Base-by-base conservation (phyloP, 2,113 vertebrate species). In the Tetraodon nigroviridis region DNA sequence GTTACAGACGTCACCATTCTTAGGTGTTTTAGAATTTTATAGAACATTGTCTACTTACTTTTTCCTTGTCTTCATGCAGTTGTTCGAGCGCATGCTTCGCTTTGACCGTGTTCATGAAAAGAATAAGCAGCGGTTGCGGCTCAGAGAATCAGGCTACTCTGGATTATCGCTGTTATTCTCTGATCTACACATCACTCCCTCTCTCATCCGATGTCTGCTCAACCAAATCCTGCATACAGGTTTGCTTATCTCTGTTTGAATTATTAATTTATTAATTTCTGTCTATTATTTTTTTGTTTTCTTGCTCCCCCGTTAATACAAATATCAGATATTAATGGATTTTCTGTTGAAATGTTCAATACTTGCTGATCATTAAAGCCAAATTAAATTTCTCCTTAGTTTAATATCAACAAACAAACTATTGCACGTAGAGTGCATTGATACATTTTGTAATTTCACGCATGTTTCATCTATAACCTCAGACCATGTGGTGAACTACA, bases 81-180 rank as follows among this genome's bases (percentile, higher is more conserved):
- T 99, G 27, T 88, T 95, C 65, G 95, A 95, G 76, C 92, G 94
- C 41, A 98, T 99, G 97, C 75, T 99, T 71, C 94, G 92, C 77
- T 97, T 95, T 50, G 95, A 95, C 51, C 97, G 95, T 27, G 94
- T 99, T 73, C 98, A 98, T 53, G 97, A 99, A 79, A 92, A 92
- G 64, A 97, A 91, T 75, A 99, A 99, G 51, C 95, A 95, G 56
- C 91, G 95, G 1, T 80, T 99, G 76, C 91, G 93, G 48, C 92
- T 99, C 73, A 89, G 93, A 82, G 97, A 98, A 67, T 93, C 93
- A 21, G 94, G 96, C 3, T 99, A 98, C 77, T 89, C 93, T 0
- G 93, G 97, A 6, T 87, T 98, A 58, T 92, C 94, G 0, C 93
- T 98, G n/a, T 93, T 98, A 22, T 89, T 98, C 65, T 92, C 91